Base-by-base conservation (phyloP, 2,888 invertebrate genomes). In the Automeris io region DNA sequence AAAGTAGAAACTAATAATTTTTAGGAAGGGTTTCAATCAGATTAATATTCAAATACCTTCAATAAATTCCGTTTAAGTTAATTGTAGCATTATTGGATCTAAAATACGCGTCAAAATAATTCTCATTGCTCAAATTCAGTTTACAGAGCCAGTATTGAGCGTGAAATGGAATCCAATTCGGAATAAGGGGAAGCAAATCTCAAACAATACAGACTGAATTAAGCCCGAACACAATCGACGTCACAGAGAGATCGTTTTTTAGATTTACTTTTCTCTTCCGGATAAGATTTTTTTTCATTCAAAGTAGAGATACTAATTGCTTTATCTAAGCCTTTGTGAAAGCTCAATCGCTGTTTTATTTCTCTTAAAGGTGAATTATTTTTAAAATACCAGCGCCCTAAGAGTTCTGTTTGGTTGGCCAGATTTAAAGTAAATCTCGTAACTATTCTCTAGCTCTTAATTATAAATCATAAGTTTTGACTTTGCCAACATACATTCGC, bases 231-330 rank as follows among this genome's bases (percentile, higher is more conserved):
- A 16, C 34, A 34, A 34, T 34, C 12, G 34, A 22, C 23, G 22
- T 23, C 38, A 13, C 29, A 16, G n/a, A 8, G 45, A 48, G 44
- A 50, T 46, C 49, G 47, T 52, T 49, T 42, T 51, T 31, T 25
- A 19, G 18, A 9, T 39, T 37, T 39, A 11, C 34, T 37, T 41
- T 34, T 34, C 5, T 12, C 9, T 33, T 34, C 8, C 34, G 16
- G n/a, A 34, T 8, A 23, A n/a, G 8, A 13, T 11, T 21, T 16
- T 8, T 22, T 23, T 34, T 13, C 16, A 6, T 23, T 34, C n/a
- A 6, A 29, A 29, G 3, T 2, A 29, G 7, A 16, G 8, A 9
- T 29, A 16, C 2, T 2, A 3, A 2, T 29, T 29, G 8, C 9
- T 16, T 29, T 29, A 16, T 16, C n/a, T 16, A 16, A 8, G 4